Base-by-base conservation (phyloP, 2,113 vertebrate species). In the Paracanthobrama guichenoti region DNA sequence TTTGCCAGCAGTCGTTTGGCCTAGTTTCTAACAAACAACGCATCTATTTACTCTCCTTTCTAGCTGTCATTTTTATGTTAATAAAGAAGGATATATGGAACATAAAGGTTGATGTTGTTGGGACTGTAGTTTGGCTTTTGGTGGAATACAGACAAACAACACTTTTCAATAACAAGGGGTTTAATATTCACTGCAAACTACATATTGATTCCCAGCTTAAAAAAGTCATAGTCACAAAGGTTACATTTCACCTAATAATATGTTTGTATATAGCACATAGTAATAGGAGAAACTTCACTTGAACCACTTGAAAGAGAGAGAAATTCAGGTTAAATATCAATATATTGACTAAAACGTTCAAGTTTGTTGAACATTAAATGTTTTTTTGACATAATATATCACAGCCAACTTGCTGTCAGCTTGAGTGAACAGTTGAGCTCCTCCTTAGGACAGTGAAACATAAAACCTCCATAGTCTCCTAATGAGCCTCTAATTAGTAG, bases 1-100 rank as follows among this genome's bases (percentile, higher is more conserved):
- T 92, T 94, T 92, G 91, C 91, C 89, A 89, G 89, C 81, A 75
- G 88, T 93, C 93, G 90, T 92, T 93, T 94, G 94, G 92, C 93
- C 94, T 94, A 94, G 90, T 93, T 95, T 94, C 90, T 89, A 90
- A 78, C 91, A 89, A 92, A 93, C 91, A 94, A 93, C 88, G 93
- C 74, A 84, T 87, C 86, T 89, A 89, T 92, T 93, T 94, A 90
- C 92, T 91, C 90, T 89, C 48, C 79, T 82, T 87, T 48, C 89
- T 90, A 66, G 50, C 90, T 88, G 89, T 85, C 86, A 92, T 92
- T 93, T 92, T 91, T 91, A 94, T 94, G 77, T 92, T 92, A 94
- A 93, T 89, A 86, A 72, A 89, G 91, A 75, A 84, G 82, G 88
- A 87, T 64, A 84, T 62, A 6, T 16, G 6, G 72, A 55, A 77